A percentile compares a stretch with the other conserved stretches of the same genome.
phyloP scores from a whole-genome alignment of 2,113 vertebrate genomes.

The Neopipo cinnamomea region DNA sequence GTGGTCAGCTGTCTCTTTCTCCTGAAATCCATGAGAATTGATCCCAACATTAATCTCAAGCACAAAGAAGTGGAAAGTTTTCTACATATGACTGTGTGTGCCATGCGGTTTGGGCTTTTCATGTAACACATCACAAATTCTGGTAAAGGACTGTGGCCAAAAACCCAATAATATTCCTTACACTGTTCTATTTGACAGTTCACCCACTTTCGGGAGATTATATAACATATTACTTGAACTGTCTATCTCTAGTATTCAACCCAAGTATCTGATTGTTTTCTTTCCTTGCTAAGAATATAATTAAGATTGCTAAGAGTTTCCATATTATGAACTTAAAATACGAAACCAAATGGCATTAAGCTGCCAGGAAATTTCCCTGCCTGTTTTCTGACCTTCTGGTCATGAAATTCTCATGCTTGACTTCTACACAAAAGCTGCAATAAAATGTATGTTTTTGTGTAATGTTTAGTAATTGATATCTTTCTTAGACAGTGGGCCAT shows the following conservation, averaged over 20 bases:
- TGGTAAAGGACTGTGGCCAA: background rate
- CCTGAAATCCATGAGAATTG: slow-evolving; percentile 29
- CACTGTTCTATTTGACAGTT: background rate
- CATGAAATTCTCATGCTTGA: background rate
- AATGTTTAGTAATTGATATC: background rate
- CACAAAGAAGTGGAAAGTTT: slow-evolving; percentile 14
- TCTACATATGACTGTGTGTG: background rate
- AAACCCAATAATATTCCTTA: background rate
- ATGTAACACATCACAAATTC: slow-evolving; percentile 25
- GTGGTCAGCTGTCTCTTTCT: slow-evolving; percentile 19
- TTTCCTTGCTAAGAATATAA: background rate
- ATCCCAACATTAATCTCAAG: background rate
- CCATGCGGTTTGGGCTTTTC: background rate
- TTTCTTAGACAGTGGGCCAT: background rate
- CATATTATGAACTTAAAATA: background rate
- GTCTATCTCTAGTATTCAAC: background rate
- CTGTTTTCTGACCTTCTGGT: background rate
- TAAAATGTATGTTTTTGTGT: background rate
- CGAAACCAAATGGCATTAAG: background rate
- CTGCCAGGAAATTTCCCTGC: background rate
- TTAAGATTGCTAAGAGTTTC: background rate
- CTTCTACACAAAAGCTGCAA: background rate
- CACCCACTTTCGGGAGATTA: background rate
- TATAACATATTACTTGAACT: background rate
- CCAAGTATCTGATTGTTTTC: background rate